phyloP scores from a whole-genome alignment of 2,888 invertebrate genomes.

The Xestia rhomboidea region DNA sequence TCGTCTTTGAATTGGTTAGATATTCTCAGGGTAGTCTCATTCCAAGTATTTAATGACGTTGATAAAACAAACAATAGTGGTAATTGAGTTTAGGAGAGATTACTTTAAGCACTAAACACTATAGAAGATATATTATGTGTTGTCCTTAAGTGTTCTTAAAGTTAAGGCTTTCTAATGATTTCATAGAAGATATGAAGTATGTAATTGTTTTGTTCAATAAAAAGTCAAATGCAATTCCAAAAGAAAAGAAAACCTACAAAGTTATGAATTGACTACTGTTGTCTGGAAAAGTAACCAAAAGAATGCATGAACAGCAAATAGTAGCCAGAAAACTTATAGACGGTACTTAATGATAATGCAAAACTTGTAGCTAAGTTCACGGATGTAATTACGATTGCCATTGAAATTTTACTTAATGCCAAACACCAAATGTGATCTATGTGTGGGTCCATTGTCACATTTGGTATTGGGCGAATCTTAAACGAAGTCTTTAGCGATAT shows the following conservation, averaged over 20 bases:
- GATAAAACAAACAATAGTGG: slow-evolving; percentile 14
- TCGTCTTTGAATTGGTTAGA: slow-evolving; percentile 34
- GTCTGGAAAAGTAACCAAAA: not conserved
- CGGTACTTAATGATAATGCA: not conserved
- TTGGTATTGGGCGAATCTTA: too few relatives aligned
- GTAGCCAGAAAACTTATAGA: not conserved
- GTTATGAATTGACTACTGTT: not conserved
- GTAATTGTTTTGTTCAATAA: not conserved
- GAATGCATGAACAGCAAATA: not conserved
- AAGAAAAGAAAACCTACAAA: not conserved
- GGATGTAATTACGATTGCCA: not conserved
- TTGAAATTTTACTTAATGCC: not conserved
- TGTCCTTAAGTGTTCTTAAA: slow-evolving; percentile 6
- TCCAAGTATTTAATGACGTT: slow-evolving; percentile 13
- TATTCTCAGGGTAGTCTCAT: slow-evolving; percentile 37
- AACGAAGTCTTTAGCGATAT: not conserved
- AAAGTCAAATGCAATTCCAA: not conserved
- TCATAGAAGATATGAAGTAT: not conserved
- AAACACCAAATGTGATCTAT: not conserved
- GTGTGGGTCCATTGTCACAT: not conserved
- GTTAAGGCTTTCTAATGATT: slow-evolving; percentile 15
- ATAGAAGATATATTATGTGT: not conserved
- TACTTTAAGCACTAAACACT: not conserved
- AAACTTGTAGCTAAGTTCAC: not conserved
- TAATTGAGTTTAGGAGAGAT: slow-evolving; percentile 7